These are phyloP conservation scores for Troides aeacus DNA, from an alignment of 2,888 invertebrate species.

Conservation along the genomic window DNA sequence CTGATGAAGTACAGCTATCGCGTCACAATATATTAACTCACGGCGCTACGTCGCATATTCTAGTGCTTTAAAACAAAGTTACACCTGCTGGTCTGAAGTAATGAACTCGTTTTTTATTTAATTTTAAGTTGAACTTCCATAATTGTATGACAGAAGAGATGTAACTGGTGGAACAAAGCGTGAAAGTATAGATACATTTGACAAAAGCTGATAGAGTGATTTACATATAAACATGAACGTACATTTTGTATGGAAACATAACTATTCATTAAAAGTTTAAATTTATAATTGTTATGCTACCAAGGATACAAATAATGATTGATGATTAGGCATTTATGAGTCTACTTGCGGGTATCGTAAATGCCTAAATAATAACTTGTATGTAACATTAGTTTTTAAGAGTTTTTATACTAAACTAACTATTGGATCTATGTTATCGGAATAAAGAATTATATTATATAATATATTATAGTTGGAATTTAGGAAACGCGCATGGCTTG, in stretches of 20 bases:
- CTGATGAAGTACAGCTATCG: slow-evolving; percentile 1
- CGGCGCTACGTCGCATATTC: slow-evolving; percentile 11
- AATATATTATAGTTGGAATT: too few relatives aligned
- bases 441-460: too few relatives aligned
- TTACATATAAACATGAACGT: slow-evolving; percentile 40
- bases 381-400: too few relatives aligned
- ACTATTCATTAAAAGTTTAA: slow-evolving; percentile 11
- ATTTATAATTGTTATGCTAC: slow-evolving; percentile 2
- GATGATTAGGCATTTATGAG: too few relatives aligned
- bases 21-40: slow-evolving; percentile 5
- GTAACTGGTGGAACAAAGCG: slow-evolving; percentile 10
- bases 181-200: slow-evolving; percentile 24
- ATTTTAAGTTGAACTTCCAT: slow-evolving; percentile 8
- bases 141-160: slow-evolving; percentile 1
- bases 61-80: slow-evolving; percentile 19
- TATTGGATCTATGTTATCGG: too few relatives aligned
- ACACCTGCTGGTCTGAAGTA: slow-evolving; percentile 1
- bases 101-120: slow-evolving; percentile 14
- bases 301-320: background rate
- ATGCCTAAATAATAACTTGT: too few relatives aligned
- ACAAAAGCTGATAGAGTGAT: slow-evolving; percentile 41
- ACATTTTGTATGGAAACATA: slow-evolving; percentile 19
- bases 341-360: too few relatives aligned
- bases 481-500: too few relatives aligned
- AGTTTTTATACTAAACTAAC: too few relatives aligned